These are phyloP conservation scores for Apis dorsata DNA, from an alignment of 1,140 invertebrate species.

Conservation along the genomic window DNA sequence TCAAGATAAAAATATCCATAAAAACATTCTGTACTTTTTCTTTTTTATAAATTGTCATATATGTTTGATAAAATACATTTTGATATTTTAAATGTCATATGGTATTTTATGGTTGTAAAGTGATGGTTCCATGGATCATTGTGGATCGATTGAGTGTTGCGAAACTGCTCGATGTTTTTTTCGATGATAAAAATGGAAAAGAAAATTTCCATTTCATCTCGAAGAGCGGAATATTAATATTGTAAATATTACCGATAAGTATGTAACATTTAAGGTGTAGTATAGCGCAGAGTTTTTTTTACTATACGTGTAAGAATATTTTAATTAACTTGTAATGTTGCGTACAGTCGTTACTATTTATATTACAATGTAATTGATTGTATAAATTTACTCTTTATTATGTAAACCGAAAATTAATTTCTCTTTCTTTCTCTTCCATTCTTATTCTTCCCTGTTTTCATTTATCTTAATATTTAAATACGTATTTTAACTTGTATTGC, in stretches of 20 bases:
- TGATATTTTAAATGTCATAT: neutral
- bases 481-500: neutral
- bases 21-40: neutral
- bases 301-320: constrained; percentile 60
- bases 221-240: constrained; percentile 8
- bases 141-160: constrained; percentile 8
- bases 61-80: neutral
- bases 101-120: neutral
- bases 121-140: neutral
- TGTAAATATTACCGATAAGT: constrained; percentile 67
- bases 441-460: neutral
- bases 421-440: neutral
- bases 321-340: constrained; percentile 52
- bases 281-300: constrained; percentile 66
- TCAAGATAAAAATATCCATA: neutral
- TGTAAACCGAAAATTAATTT: constrained; percentile 51
- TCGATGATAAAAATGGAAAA: neutral
- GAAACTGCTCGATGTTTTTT: constrained; percentile 2
- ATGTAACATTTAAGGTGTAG: constrained; percentile 44
- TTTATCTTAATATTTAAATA: neutral
- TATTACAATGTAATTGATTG: constrained; percentile 67
- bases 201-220: constrained; percentile 26
- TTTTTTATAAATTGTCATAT: neutral
- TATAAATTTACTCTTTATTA: constrained; percentile 72
- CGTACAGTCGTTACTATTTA: constrained; percentile 61